Evolutionary conservation across 2,113 vertebrate species (phyloP), one percentile per base, ranked within the genome.

Genomic region (Sylvilagus bachmani): DNA sequence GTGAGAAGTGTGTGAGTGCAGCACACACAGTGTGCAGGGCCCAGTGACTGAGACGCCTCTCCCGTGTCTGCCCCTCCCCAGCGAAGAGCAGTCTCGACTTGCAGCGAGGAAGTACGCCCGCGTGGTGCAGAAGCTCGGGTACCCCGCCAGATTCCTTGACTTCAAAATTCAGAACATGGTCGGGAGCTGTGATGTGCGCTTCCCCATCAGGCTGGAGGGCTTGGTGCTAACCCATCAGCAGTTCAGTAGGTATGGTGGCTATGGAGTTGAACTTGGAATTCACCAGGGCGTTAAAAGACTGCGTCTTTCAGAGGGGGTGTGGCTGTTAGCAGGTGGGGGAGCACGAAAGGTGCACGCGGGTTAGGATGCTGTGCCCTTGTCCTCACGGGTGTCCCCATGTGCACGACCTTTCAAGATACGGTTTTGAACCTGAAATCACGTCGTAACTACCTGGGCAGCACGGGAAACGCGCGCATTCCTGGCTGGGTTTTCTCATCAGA

Each of bases 131-230:
- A 99, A 99, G 95, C 99, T 99, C 0, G 99, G 99, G 0, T 99
- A 99, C 91, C 99, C 99, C 0, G 99, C 99, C 89, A 99, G 99
- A 96, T 99, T 99, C 97, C 97, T 99, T 61, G 99, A 99, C 97
- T 99, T 99, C 97, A 99, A 99, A 97, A 99, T 99, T 95, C 99
- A 99, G 98, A 99, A 99, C 96, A 99, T 99, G 99, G 99, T 99
- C 96, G 99, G 99, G 58, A 99, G 99, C 97, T 99, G 99, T 83
- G 99, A 99, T 0, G 99, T 99, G 69, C 99, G 98, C 93, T 99
- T 99, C 93, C 98, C 99, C 80, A 99, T 99, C 97, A 98, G 99
- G 4, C 98, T 99, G 96, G 99, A 99, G 94, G 99, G 99, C 14
- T 98, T 99, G 97, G 99, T 99, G 33, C 98, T 99, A 38, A 99